These are phyloP conservation scores for Solen grandis DNA, from an alignment of 1,140 invertebrate genomes.

Conservation along the genomic window DNA sequence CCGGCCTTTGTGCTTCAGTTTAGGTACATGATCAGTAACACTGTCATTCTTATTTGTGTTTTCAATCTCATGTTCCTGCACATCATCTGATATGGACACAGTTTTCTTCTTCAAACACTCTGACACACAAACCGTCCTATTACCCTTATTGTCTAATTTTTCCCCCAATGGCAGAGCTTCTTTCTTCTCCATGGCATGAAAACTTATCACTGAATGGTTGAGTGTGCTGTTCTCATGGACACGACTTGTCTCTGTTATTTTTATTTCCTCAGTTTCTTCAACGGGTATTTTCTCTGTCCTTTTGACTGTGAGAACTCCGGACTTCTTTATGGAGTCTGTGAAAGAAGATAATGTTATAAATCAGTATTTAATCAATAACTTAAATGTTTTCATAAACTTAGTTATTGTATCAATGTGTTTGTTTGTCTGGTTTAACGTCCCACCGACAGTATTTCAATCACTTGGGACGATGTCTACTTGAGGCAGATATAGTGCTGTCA, in stretches of 20 bases:
- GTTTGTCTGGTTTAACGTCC: no score
- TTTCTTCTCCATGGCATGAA: neutral
- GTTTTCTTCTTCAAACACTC: constrained; percentile 21
- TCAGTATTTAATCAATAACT: neutral
- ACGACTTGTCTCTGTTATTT: constrained; percentile 30
- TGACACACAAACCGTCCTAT: neutral
- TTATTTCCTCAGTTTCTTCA: constrained; percentile 15
- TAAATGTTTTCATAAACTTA: neutral
- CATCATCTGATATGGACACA: constrained; percentile 20
- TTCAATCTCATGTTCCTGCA: constrained; percentile 11
- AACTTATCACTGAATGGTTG: constrained; percentile 18
- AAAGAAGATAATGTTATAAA: neutral
- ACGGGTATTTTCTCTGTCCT: constrained; percentile 30
- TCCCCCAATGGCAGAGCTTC: neutral
- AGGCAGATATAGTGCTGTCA: no score
- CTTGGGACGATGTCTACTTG: no score
- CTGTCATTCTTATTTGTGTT: neutral
- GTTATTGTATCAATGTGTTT: no score
- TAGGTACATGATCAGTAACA: neutral
- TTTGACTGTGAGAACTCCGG: constrained; percentile 24
- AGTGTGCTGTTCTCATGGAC: neutral
- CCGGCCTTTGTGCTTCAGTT: constrained; percentile 19
- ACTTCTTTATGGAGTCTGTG: constrained; percentile 39
- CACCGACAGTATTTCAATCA: no score
- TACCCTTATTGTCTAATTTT: constrained; percentile 19